These are phyloP conservation scores for Pseudococcus jackbeardsleyi DNA, from an alignment of 2,888 invertebrate species.

Conservation along the genomic window DNA sequence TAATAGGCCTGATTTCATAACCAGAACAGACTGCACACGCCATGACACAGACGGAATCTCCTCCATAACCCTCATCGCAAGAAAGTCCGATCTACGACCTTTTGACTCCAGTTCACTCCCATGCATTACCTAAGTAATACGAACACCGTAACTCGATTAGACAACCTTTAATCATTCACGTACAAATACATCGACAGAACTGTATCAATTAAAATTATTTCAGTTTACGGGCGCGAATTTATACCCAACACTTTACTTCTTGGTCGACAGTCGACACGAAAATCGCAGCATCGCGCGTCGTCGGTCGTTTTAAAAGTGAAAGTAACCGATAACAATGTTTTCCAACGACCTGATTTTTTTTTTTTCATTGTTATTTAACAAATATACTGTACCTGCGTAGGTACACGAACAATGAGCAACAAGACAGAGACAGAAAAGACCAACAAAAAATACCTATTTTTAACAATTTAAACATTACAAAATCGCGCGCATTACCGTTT, in stretches of 20 bases:
- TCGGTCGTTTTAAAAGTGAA: conserved; percentile 54
- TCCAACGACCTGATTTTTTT: conserved; percentile 51
- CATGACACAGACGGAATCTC: too few species aligned
- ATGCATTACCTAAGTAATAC: not conserved
- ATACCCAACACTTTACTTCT: not conserved
- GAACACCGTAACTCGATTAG: not conserved
- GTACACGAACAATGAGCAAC: conserved; percentile 13
- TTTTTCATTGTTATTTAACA: conserved; percentile 59
- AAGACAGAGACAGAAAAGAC: not conserved
- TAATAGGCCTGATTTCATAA: too few species aligned
- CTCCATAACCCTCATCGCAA: not conserved
- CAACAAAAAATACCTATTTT: conserved; percentile 34
- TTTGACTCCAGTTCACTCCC: not conserved
- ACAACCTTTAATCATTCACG: not conserved
- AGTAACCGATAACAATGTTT: conserved; percentile 55
- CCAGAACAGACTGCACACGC: too few species aligned
- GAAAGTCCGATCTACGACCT: not conserved
- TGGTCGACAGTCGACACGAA: not conserved
- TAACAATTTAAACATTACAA: conserved; percentile 46
- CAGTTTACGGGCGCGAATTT: not conserved
- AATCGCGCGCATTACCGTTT: conserved; percentile 41
- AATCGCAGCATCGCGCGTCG: conserved; percentile 24
- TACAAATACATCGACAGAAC: not conserved
- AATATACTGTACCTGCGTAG: not conserved
- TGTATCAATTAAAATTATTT: conserved; percentile 25